Base-by-base conservation (phyloP, 2,888 invertebrate species). In the Cephus nigrinus region DNA sequence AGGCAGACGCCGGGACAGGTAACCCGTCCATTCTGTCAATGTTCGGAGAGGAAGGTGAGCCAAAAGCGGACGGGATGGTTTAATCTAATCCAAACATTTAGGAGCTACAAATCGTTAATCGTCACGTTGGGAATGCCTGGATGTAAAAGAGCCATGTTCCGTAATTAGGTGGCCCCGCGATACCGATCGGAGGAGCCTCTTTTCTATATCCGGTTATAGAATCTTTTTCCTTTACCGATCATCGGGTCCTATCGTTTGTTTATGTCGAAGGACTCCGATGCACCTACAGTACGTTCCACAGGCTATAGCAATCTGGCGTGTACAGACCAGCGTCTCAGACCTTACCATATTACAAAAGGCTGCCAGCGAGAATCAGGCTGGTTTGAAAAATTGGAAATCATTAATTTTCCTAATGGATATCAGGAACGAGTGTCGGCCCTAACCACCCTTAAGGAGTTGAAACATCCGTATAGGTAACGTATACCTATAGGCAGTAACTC, bases 61-160 rank as follows among this genome's bases (percentile, higher is more conserved):
- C 75, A 71, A 71, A 71, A 33, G 71, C 31, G 3, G 78, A 75
- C 36, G 35, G 79, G 80, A 80, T 79, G 80, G 80, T 83, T 83
- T 82, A 82, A 87, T 87, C 86, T 86, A 86, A 88, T 87, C 84
- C 85, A 85, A 88, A 88, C 87, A 86, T 88, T 55, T 85, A 86
- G 86, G 82, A 81, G 83, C 83, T 85, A 88, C 87, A 88, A 88
- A 90, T 90, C 86, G 88, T 88, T 88, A 88, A 90, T 90, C 88
- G 88, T 88, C 89, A 88, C 90, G 88, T 86, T 83, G 87, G 83
- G 85, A 87, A 87, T 85, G 85, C 80, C 78, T 55, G 78, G 12
- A 73, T 79, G 81, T 78, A 81, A 71, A 83, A 81, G 78, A 81
- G 79, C 82, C 82, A 82, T 83, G 86, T 82, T 23, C 80, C 75